These are phyloP conservation scores for Prorops nasuta DNA, from an alignment of 1,140 invertebrate species.

Conservation along the genomic window DNA sequence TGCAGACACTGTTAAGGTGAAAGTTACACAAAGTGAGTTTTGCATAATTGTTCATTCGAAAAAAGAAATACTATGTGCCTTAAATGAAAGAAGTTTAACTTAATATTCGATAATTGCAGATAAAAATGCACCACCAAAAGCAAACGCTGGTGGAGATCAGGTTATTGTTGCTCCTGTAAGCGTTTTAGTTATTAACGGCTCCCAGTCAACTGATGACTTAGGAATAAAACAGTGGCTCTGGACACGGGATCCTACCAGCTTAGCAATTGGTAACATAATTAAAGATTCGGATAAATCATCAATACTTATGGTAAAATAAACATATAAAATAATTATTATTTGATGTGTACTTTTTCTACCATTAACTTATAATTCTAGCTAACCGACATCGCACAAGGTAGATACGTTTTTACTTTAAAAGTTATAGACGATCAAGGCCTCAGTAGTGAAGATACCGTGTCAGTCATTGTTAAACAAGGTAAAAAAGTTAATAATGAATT, in stretches of 20 bases:
- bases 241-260: slow-evolving; percentile 75
- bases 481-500: slow-evolving; percentile 13
- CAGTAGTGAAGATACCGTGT: slow-evolving; percentile 75
- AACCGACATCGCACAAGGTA: slow-evolving; percentile 79
- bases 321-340: background rate
- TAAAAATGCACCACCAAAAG: slow-evolving; percentile 84
- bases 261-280: slow-evolving; percentile 81
- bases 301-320: slow-evolving; percentile 67
- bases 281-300: slow-evolving; percentile 71
- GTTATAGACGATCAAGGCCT: slow-evolving; percentile 88
- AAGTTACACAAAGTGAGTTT: slow-evolving; percentile 86
- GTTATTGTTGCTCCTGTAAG: slow-evolving; percentile 73
- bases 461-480: slow-evolving; percentile 80
- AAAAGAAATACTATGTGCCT: slow-evolving; percentile 2
- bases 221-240: slow-evolving; percentile 82
- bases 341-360: background rate
- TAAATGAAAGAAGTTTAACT: background rate
- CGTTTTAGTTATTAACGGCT: slow-evolving; percentile 81
- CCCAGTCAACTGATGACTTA: slow-evolving; percentile 83
- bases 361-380: slow-evolving; percentile 56
- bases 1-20: slow-evolving; percentile 69
- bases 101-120: too few species aligned
- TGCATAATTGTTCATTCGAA: slow-evolving; percentile 7
- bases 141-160: slow-evolving; percentile 83
- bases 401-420: slow-evolving; percentile 84